phyloP scores from a whole-genome alignment of 2,113 vertebrate species.

The Gallinago paraguaiae region DNA sequence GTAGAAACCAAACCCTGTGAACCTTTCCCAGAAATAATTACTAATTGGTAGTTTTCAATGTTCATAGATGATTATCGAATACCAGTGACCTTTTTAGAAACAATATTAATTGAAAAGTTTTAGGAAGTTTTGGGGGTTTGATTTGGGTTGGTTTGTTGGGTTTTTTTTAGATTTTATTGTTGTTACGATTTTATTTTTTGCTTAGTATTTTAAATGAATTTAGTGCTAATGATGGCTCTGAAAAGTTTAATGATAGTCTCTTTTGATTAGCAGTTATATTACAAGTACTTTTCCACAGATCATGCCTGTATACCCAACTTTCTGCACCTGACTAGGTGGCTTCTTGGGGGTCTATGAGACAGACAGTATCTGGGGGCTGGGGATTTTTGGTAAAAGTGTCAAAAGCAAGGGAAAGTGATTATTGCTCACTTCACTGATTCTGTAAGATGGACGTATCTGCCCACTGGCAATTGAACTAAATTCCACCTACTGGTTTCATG shows the following conservation, averaged over 20 bases:
- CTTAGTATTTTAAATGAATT: not conserved
- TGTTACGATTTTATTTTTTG: not conserved
- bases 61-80: not conserved
- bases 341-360: not conserved
- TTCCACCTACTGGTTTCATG: not conserved
- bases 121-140: not conserved
- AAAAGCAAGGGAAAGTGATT: not conserved
- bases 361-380: not conserved
- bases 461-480: not conserved
- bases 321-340: not conserved
- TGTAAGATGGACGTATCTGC: not conserved
- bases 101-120: not conserved
- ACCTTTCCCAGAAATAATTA: conserved; percentile 10
- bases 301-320: not conserved
- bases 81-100: not conserved
- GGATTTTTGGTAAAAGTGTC: not conserved
- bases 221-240: not conserved
- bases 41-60: not conserved
- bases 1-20: not conserved
- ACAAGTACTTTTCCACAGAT: too few relatives aligned
- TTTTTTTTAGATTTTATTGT: not conserved
- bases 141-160: not conserved
- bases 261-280: not conserved
- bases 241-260: not conserved
- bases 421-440: not conserved